Base-by-base conservation (phyloP, 2,113 vertebrate genomes). In the Epinephelus cyanopodus region DNA sequence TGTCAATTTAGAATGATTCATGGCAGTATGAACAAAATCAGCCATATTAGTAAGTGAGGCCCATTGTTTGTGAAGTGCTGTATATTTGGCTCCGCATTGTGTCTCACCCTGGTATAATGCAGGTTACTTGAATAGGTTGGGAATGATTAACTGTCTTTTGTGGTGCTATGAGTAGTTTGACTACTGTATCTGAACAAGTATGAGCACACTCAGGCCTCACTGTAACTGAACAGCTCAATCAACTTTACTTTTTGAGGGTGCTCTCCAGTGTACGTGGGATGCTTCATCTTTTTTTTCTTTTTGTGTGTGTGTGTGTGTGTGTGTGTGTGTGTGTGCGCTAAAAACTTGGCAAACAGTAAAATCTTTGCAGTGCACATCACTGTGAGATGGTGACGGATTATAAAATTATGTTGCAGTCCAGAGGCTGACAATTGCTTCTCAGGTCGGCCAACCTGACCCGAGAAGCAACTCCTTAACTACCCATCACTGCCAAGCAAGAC, bases 401-500 rank as follows among this genome's bases (percentile, higher is more conserved):
- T 82, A 57, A 88, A 81, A 71, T 89, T 54, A 72, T 74, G 63
- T 80, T 53, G 47, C 74, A 52, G 85, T 69, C 69, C 52, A 75
- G 48, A 85, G 63, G 25, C 58, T 82, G 66, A 73, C 56, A 54
- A 65, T 84, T 73, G 63, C 65, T 71, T 71, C 68, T 81, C 50
- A 69, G 54, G 57, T 83, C 58, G 10, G 18, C 72, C 69, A 78
- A 47, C 37, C 53, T 70, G 75, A 86, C 82, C 76, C 27, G 18
- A 69, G 56, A 70, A 78, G 54, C 23, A 66, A 80, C 57, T 81
- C 65, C 63, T 76, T 81, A 72, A 75, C 62, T 73, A 52, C 37
- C 18, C 87, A 63, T 88, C 81, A 45, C 83, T 89, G 77, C 77
- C 82, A 85, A 81, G 82, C 60, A 67, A 83, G 73, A 77, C 74